Conservation (phyloP, 2,113 vertebrate genomes). For the Empidonax alnorum region DNA sequence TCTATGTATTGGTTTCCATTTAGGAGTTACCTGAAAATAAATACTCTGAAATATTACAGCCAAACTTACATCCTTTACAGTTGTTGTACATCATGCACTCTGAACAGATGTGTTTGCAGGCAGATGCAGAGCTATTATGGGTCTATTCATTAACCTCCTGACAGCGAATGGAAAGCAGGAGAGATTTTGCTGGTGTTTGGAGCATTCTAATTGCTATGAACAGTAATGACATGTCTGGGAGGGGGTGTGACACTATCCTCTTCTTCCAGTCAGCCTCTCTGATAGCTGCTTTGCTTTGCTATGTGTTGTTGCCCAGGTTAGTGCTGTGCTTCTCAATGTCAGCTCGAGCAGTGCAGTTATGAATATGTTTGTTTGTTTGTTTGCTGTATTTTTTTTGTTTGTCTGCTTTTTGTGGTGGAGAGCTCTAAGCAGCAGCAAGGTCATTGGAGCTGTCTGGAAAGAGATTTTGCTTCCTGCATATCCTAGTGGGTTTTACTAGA, state of each 20-base stretch:
- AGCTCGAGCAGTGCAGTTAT: neutral
- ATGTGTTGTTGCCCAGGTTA: neutral
- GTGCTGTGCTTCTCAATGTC: neutral
- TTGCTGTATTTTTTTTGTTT: neutral
- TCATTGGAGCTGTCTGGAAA: neutral
- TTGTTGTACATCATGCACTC: neutral
- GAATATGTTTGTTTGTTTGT: neutral
- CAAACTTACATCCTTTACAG: neutral
- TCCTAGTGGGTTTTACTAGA: neutral
- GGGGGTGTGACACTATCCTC: neutral
- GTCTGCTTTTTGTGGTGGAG: neutral
- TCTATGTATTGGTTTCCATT: neutral
- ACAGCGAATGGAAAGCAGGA: neutral
- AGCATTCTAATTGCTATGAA: neutral
- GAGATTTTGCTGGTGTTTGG: neutral
- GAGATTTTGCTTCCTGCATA: neutral
- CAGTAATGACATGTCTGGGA: fast-evolving
- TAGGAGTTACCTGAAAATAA: neutral
- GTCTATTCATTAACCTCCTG: neutral
- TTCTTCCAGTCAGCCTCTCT: neutral
- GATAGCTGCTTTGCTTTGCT: neutral
- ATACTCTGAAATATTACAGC: neutral
- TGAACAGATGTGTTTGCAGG: neutral
- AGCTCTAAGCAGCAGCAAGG: neutral
- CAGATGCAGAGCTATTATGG: neutral